Base-by-base conservation (phyloP, 64 coral and sea anemone genomes). In the Anthopleura sola region DNA sequence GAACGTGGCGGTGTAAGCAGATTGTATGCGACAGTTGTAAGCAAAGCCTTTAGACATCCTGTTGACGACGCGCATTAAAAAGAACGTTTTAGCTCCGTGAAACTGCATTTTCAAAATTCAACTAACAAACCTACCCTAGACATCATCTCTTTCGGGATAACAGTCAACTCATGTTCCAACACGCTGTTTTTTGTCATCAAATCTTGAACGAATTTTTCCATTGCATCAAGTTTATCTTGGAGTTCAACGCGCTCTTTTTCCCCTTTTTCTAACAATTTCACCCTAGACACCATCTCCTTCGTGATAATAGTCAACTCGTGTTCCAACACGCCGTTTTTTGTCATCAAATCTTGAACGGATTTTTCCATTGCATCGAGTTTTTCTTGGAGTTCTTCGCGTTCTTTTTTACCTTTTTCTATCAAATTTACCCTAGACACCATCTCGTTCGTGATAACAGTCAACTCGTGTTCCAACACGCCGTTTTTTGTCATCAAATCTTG, bases 161-260 rank as follows among this genome's bases (percentile, higher is more conserved):
- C 18, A 33, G 76, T 79, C 37, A 79, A 44, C 24, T 79, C 76
- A 13, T 79, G 76, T 79, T 79, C 76, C 76, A 79, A 26, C 7
- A 48, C 34, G 36, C 18, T 79, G 44, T 79, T 79, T 19, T 79
- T 79, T 20, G 76, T 79, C 18, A 33, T 79, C 31, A 79, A 79
- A 48, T 79, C 76, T 79, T 47, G 76, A 0, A 23, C 34, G 37
- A 20, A 79, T 79, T 79, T 79, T 79, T 79, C 76, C 16, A 79
- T 18, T 23, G 37, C 19, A 12, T 46, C 19, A 38, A 79, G 5
- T 6, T 79, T 48, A 24, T 44, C 37, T 33, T 11, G 17, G 37
- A 79, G 76, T 20, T 15, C 5, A 1, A 8, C 14, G 0, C 76
- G 34, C 39, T 79, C 76, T 0, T 47, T 48, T 79, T 3, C 47